phyloP scores from a whole-genome alignment of 2,797 vertebrate species.

The Taenioides sp. region DNA sequence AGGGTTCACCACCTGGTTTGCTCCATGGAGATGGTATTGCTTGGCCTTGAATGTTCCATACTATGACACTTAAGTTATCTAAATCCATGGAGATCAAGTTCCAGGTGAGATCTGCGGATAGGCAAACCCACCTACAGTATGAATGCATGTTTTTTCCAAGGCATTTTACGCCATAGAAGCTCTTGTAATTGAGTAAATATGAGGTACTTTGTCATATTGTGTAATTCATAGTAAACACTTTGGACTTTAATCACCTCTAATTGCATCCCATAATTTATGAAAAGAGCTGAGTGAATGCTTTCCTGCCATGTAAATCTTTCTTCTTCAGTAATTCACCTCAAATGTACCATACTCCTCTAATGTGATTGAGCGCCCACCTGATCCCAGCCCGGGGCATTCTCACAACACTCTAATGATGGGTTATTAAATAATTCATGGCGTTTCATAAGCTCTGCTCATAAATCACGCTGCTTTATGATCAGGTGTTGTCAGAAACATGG shows the following conservation, averaged over 20 bases:
- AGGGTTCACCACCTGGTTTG: too few species aligned
- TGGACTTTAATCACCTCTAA: neutral
- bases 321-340: conserved; percentile 15
- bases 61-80: too few species aligned
- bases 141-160: too few species aligned
- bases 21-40: too few species aligned
- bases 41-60: too few species aligned
- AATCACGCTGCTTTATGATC: conserved; percentile 31
- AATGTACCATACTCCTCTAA: conserved; percentile 13
- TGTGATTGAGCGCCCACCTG: conserved; percentile 58
- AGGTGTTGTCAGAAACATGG: conserved; percentile 29
- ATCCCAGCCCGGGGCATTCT: conserved; percentile 46
- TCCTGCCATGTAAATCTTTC: neutral
- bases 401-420: conserved; percentile 65
- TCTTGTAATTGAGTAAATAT: too few species aligned
- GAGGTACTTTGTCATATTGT: too few species aligned
- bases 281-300: neutral
- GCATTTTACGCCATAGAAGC: too few species aligned
- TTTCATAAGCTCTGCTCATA: conserved; percentile 43
- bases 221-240: too few species aligned
- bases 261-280: neutral
- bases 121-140: too few species aligned
- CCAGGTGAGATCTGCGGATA: too few species aligned
- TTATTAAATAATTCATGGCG: conserved; percentile 56
- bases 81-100: too few species aligned